Percentiles rank a stretch among this genome's conserved stretches.
Conservation (phyloP, 2,113 vertebrate genomes). For the Perca fluviatilis region DNA sequence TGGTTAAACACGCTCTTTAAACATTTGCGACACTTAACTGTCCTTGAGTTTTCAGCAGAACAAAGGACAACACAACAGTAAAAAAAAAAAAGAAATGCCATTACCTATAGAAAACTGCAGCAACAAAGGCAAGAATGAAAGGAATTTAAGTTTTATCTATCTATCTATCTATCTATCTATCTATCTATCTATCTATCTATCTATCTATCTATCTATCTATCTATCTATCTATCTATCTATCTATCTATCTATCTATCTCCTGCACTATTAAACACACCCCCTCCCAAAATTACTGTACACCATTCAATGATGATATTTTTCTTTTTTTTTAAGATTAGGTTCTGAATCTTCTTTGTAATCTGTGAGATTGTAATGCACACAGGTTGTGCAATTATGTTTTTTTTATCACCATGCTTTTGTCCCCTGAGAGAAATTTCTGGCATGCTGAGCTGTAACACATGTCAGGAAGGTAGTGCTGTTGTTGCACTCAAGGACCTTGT, state of each 20-base stretch:
- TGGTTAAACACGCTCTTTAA: not conserved
- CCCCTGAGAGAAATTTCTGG: not conserved
- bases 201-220: no score
- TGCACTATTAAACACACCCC: not conserved
- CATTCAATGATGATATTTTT: not conserved
- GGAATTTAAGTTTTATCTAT: not conserved
- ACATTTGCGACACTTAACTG: not conserved
- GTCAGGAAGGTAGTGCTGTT: not conserved
- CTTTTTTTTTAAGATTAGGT: not conserved
- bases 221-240: no score
- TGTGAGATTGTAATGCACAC: not conserved
- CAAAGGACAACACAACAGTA: not conserved
- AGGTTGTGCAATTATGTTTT: not conserved
- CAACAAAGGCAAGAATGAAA: not conserved
- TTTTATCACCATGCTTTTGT: constrained; percentile 7
- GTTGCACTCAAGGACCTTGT: not conserved
- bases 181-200: no score
- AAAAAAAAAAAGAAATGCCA: not conserved
- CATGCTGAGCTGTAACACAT: not conserved
- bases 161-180: no score
- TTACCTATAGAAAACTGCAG: not conserved
- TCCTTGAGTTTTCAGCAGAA: not conserved
- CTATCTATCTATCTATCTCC: no score
- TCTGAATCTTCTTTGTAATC: not conserved
- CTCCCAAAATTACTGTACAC: not conserved